phyloP scores from a whole-genome alignment of 1,140 invertebrate genomes.

The Cepaea nemoralis region DNA sequence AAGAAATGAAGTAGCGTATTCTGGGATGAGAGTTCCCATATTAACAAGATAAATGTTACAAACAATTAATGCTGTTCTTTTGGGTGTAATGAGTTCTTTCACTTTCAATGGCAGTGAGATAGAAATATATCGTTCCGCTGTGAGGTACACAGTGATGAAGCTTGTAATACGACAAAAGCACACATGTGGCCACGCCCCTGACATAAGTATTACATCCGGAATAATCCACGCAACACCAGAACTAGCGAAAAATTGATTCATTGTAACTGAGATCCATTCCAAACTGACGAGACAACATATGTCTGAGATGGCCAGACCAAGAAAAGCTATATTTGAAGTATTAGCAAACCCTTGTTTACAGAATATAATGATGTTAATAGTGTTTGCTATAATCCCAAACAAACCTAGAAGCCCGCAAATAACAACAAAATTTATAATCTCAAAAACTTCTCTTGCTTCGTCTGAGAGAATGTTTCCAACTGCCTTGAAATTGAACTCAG shows the following conservation, averaged over 20 bases:
- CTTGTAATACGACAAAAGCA: constrained; percentile 7
- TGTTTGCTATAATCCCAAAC: neutral
- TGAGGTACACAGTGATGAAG: constrained; percentile 10
- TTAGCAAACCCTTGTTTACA: too few species aligned
- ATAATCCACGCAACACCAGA: neutral
- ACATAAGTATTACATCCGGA: neutral
- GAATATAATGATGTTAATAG: too few species aligned
- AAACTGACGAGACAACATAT: neutral
- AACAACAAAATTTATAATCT: neutral
- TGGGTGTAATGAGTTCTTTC: neutral
- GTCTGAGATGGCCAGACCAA: constrained; percentile 5
- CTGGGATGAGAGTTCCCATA: neutral
- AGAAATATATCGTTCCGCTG: neutral
- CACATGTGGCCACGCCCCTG: constrained; percentile 22
- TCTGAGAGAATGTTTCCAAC: too few species aligned
- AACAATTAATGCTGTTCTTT: neutral
- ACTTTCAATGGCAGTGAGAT: constrained; percentile 26
- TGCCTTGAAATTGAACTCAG: too few species aligned
- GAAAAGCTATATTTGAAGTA: constrained; percentile 2
- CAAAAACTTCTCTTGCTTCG: neutral
- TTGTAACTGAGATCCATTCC: neutral
- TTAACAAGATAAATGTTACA: neutral
- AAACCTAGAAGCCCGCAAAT: neutral
- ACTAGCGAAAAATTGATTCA: neutral
- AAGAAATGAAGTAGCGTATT: neutral